A percentile compares a stretch with the other conserved stretches of the same genome.
Conservation (phyloP, 2,888 invertebrate genomes). For the Xestobium rufovillosum region DNA sequence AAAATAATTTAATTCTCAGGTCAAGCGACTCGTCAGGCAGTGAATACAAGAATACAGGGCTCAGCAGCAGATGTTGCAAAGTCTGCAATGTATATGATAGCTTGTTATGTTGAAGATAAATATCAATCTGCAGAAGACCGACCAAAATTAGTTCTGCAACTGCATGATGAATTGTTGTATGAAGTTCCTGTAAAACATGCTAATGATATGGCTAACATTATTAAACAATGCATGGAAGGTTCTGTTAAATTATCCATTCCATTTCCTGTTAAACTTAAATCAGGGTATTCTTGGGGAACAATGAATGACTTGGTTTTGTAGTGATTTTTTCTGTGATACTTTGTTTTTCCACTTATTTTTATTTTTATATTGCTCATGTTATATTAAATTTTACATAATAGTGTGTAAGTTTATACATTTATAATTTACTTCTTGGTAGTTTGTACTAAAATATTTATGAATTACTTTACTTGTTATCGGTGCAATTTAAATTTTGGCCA, state of each 20-base stretch:
- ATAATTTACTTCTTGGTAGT: too few relatives aligned
- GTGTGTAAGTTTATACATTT: too few relatives aligned
- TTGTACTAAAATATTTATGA: too few relatives aligned
- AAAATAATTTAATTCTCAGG: constrained; percentile 41
- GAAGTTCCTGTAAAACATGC: constrained; percentile 64
- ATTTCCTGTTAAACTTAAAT: constrained; percentile 81
- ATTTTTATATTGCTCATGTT: too few relatives aligned
- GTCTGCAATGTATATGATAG: constrained; percentile 75
- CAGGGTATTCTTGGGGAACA: constrained; percentile 75
- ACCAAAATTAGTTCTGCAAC: constrained; percentile 73
- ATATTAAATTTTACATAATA: too few relatives aligned
- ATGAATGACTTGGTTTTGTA: constrained; percentile 37
- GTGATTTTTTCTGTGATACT: constrained; percentile 15
- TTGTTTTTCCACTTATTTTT: too few relatives aligned
- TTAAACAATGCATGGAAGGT: constrained; percentile 76
- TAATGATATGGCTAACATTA: constrained; percentile 50
- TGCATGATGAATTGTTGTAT: constrained; percentile 95
- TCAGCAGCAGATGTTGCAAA: constrained; percentile 96
- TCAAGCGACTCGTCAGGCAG: constrained; percentile 90
- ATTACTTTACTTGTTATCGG: too few relatives aligned
- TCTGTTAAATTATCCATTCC: constrained; percentile 65
- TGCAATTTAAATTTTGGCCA: too few relatives aligned
- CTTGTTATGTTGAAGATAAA: constrained; percentile 47
- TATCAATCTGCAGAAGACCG: constrained; percentile 40
- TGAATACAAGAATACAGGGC: constrained; percentile 93